Percentiles rank a stretch among this genome's conserved stretches.
Evolutionary conservation across 1,140 invertebrate genomes (phyloP).

Genomic region (Temnothorax longispinosus): DNA sequence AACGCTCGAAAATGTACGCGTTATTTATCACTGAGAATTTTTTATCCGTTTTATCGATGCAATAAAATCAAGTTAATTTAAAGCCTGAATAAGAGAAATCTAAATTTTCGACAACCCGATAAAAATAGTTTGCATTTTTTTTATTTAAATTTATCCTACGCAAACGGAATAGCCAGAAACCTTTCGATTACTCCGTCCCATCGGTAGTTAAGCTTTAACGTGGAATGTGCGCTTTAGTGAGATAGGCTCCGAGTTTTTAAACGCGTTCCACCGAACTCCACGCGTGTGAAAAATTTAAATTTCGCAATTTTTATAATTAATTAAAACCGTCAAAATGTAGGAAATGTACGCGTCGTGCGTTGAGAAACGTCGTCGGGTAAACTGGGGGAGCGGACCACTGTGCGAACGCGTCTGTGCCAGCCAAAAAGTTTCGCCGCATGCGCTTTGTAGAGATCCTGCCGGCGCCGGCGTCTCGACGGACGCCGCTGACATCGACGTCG

Average conservation of each 20-base stretch:
- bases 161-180: neutral
- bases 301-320: slow-evolving; percentile 1
- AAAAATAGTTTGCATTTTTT: neutral
- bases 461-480: slow-evolving; percentile 52
- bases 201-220: neutral
- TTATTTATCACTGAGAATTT: neutral
- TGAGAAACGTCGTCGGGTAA: slow-evolving; percentile 70
- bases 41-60: neutral
- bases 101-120: neutral
- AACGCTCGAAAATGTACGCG: neutral
- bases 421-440: slow-evolving; percentile 67
- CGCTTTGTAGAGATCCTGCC: slow-evolving; percentile 61
- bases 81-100: neutral
- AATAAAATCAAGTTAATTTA: neutral
- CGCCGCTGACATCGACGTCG: slow-evolving; percentile 16
- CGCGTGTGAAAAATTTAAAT: neutral
- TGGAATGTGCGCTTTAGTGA: neutral
- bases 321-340: slow-evolving; percentile 1
- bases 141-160: neutral
- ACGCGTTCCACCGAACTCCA: neutral
- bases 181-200: neutral
- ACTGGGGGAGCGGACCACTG: slow-evolving; percentile 69
- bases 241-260: neutral
- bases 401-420: slow-evolving; percentile 60
- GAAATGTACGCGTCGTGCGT: slow-evolving; percentile 48